These are phyloP conservation scores for Malthinus flaveolus DNA, from an alignment of 2,888 invertebrate genomes.

Conservation along the genomic window DNA sequence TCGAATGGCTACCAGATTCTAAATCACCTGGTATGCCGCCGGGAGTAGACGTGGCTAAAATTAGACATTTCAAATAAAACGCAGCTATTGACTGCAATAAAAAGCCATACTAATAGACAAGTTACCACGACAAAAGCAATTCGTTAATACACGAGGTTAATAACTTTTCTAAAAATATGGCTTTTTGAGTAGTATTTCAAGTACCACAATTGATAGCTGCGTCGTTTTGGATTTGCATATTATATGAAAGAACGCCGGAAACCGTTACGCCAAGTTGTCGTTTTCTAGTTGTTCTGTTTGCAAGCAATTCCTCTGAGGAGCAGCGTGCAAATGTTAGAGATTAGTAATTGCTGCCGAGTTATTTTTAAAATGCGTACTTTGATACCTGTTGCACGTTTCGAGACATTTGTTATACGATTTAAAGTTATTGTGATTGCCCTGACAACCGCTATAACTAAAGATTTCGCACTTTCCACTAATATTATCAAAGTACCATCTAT, in stretches of 20 bases:
- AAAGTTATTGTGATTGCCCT: constrained; percentile 88
- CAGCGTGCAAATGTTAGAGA: constrained; percentile 31
- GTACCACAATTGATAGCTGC: constrained; percentile 35
- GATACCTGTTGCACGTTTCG: constrained; percentile 62
- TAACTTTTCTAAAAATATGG: no score
- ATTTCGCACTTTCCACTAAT: constrained; percentile 72
- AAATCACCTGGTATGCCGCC: background rate
- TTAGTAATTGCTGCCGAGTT: background rate
- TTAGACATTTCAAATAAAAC: no score
- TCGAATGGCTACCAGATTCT: constrained; percentile 10
- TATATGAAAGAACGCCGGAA: constrained; percentile 45
- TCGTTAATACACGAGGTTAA: no score
- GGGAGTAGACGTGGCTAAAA: constrained; percentile 16
- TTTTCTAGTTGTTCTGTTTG: constrained; percentile 48
- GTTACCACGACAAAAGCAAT: background rate
- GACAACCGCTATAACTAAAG: constrained; percentile 88
- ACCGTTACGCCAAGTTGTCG: constrained; percentile 48
- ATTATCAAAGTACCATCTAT: constrained; percentile 85
- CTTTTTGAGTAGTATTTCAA: background rate
- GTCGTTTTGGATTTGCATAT: constrained; percentile 43
- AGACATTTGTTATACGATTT: constrained; percentile 71
- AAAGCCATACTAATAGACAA: no score
- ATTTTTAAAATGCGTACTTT: constrained; percentile 51
- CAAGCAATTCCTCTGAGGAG: constrained; percentile 47
- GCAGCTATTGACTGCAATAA: no score